Percentiles rank a stretch among this genome's conserved stretches.
phyloP scores from a whole-genome alignment of 1,140 invertebrate genomes.

The Rhyzopertha dominica region DNA sequence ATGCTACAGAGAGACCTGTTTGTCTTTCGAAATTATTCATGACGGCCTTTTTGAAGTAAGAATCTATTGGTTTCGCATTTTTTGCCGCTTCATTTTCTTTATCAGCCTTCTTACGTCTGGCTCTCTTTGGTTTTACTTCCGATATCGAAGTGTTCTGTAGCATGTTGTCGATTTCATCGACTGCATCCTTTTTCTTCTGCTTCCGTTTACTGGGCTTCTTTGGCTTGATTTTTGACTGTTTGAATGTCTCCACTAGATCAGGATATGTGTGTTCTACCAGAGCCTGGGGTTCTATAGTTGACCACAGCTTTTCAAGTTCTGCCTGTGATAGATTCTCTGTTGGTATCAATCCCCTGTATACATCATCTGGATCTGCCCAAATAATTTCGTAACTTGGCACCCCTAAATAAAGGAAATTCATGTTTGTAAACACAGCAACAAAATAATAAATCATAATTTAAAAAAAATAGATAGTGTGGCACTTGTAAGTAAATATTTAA shows the following conservation, averaged over 20 bases:
- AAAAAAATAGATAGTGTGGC: too few relatives aligned
- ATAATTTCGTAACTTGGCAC: constrained; percentile 65
- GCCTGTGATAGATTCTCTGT: constrained; percentile 47
- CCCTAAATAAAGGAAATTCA: constrained; percentile 40
- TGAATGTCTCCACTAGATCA: constrained; percentile 57
- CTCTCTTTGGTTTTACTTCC: constrained; percentile 23
- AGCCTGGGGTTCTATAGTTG: constrained; percentile 63
- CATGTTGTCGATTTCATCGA: constrained; percentile 23
- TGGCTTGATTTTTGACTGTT: constrained; percentile 51
- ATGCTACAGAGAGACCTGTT: constrained; percentile 14
- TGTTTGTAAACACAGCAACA: neutral
- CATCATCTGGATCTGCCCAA: constrained; percentile 56
- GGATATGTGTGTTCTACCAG: constrained; percentile 62
- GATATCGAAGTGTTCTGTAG: constrained; percentile 28
- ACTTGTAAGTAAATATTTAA: too few relatives aligned
- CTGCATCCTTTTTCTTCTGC: constrained; percentile 39
- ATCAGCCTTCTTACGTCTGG: constrained; percentile 17
- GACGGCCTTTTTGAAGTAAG: constrained; percentile 22
- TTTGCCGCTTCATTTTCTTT: constrained; percentile 22
- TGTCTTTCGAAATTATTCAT: constrained; percentile 18
- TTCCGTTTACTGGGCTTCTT: constrained; percentile 46
- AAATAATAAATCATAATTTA: too few relatives aligned
- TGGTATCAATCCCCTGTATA: constrained; percentile 55
- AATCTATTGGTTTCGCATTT: constrained; percentile 21
- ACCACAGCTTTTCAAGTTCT: constrained; percentile 49